Percentiles rank a stretch among this genome's conserved stretches.
These are phyloP conservation scores for Trogon surrucura DNA, from an alignment of 2,113 vertebrate species.

Conservation along the genomic window DNA sequence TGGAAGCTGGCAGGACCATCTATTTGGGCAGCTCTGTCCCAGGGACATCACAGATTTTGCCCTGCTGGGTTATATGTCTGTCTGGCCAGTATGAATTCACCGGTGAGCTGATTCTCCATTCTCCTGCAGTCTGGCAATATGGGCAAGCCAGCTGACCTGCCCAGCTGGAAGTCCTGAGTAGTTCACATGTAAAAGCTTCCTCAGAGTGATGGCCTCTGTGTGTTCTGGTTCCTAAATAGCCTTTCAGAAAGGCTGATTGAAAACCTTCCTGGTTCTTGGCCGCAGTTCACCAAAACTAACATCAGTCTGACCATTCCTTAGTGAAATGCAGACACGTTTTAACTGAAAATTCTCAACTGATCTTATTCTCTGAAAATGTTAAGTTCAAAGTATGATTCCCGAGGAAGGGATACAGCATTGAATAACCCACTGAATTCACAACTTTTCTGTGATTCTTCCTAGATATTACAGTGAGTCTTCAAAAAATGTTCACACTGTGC, in stretches of 20 bases:
- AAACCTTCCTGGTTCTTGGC: not conserved
- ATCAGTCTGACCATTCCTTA: not conserved
- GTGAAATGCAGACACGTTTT: not conserved
- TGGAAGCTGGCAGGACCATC: not conserved
- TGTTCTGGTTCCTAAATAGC: not conserved
- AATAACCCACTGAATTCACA: not conserved
- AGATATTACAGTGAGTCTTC: not conserved
- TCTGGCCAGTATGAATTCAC: not conserved
- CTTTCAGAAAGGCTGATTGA: not conserved
- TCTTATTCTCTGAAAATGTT: not conserved
- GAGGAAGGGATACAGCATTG: not conserved
- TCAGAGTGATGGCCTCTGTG: not conserved
- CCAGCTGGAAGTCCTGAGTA: fast-evolving
- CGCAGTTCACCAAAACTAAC: not conserved
- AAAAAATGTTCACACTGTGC: not conserved
- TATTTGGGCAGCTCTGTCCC: not conserved
- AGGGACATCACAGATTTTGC: not conserved
- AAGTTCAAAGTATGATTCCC: not conserved
- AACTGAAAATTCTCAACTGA: not conserved
- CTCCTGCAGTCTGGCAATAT: not conserved
- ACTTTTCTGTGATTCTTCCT: not conserved
- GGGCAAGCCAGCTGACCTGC: not conserved
- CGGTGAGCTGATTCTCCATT: not conserved
- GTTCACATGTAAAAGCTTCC: not conserved
- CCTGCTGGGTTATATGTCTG: not conserved